phyloP scores from a whole-genome alignment of 1,140 invertebrate genomes.

The Coenobita brevimanus region DNA sequence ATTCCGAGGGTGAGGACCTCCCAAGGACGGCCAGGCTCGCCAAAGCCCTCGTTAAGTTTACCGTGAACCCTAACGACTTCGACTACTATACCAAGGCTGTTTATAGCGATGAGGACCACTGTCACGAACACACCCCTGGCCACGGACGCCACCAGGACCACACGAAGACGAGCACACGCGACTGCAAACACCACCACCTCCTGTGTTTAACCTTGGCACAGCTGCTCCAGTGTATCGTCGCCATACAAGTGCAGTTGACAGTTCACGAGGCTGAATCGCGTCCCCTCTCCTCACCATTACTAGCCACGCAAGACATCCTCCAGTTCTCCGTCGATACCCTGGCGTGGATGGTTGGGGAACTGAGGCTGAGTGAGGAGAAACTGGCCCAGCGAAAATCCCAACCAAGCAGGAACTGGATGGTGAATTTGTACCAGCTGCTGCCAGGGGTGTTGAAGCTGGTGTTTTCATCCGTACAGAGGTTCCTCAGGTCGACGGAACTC shows the following conservation, averaged over 20 bases:
- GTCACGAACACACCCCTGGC: conserved; percentile 1
- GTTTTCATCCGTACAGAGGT: conserved; percentile 51
- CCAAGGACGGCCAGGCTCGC: background rate
- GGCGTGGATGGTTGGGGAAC: conserved; percentile 38
- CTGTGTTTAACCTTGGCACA: conserved; percentile 30
- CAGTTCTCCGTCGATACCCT: conserved; percentile 51
- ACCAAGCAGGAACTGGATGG: background rate
- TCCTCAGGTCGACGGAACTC: conserved; percentile 37
- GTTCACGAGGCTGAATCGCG: conserved; percentile 34
- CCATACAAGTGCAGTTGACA: conserved; percentile 46
- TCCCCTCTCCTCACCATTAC: conserved; percentile 39
- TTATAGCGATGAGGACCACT: conserved; percentile 50
- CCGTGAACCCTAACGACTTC: conserved; percentile 58
- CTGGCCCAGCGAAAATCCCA: too few species aligned
- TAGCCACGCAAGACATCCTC: conserved; percentile 49
- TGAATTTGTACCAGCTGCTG: conserved; percentile 10
- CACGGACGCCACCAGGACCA: background rate
- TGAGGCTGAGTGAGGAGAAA: background rate
- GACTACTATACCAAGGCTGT: conserved; percentile 49
- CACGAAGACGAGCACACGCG: background rate
- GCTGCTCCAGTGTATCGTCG: conserved; percentile 53
- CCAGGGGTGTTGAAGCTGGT: conserved; percentile 34
- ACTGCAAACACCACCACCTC: conserved; percentile 7
- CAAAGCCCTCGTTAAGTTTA: conserved; percentile 56
- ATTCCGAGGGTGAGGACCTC: conserved; percentile 42